Conservation (phyloP, 2,797 vertebrate genomes). For the Pogoniulus pusillus region DNA sequence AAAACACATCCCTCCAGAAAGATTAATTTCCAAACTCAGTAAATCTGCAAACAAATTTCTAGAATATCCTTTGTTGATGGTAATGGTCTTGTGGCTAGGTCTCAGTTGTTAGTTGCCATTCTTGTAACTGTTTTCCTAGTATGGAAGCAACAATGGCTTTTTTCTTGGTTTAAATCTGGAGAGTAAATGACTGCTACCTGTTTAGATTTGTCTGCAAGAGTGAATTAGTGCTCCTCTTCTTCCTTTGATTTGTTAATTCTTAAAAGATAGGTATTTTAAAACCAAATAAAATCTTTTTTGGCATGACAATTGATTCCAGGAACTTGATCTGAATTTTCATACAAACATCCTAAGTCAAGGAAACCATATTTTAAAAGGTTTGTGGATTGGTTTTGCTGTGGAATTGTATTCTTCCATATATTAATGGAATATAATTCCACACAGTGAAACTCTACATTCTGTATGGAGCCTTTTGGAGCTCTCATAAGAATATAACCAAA, state of each 20-base stretch:
- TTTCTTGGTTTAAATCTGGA: background rate
- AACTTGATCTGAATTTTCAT: background rate
- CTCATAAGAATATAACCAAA: background rate
- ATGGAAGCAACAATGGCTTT: background rate
- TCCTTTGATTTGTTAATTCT: background rate
- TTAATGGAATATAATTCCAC: background rate
- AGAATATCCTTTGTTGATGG: background rate
- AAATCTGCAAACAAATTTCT: background rate
- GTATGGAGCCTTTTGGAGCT: background rate
- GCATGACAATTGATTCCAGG: background rate
- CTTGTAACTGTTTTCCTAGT: background rate
- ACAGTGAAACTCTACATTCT: background rate
- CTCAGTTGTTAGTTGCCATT: background rate
- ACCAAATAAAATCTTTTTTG: background rate
- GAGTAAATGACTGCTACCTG: background rate
- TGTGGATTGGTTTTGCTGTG: background rate
- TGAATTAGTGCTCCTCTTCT: background rate
- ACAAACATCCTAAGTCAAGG: background rate
- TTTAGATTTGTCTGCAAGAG: background rate
- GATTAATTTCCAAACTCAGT: background rate
- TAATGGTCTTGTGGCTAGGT: background rate
- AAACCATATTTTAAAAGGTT: background rate
- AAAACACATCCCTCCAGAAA: background rate
- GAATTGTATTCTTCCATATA: background rate
- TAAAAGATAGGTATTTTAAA: background rate